Evolutionary conservation across 2,113 vertebrate genomes (phyloP), one percentile per base, ranked within the genome.

Genomic region (Macrotus californicus): DNA sequence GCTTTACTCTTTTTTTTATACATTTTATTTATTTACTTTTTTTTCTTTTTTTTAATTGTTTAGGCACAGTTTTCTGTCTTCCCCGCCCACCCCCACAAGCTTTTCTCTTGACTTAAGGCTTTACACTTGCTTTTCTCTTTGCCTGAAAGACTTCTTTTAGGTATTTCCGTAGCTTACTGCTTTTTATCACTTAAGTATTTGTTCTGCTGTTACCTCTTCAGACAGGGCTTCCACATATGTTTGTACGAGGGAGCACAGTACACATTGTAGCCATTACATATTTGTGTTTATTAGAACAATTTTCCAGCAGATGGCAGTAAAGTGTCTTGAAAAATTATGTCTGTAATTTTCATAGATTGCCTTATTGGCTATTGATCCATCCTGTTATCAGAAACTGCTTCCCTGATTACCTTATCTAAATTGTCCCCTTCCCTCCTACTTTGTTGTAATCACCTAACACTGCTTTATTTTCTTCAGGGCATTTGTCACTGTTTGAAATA

Each of bases 291-390:
- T 66, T 95, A 7, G 59, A 36, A 46, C 10, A 29, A 0, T 59
- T 85, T 82, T 85, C 94, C 94, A 96, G 93, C 56, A 93, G 95
- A 39, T 69, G 93, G 93, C 80, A 39, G 80, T 67, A 43, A 46
- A 52, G 43, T 43, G 12, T 82, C 82, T 76, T 81, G n/a, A 81
- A 93, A 81, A 80, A 75, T 54, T 22, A 56, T 29, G 59, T 48
- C 16, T 90, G 5, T 84, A 69, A 31, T 91, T 92, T 93, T 77
- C 34, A 64, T 29, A 29, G 1, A 39, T 2, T 84, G 24, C 34
- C 14, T 0, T 64, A 7, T 43, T 12, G 81, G 31, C 66, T 84
- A 15, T 18, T 77, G 61, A 48, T 31, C 24, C 34, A 48, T 31
- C 24, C 39, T 29, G 11, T 64, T 83, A 7, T 2, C 29, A 76